phyloP scores from a whole-genome alignment of 2,888 invertebrate genomes.

The Pollenia amentaria region DNA sequence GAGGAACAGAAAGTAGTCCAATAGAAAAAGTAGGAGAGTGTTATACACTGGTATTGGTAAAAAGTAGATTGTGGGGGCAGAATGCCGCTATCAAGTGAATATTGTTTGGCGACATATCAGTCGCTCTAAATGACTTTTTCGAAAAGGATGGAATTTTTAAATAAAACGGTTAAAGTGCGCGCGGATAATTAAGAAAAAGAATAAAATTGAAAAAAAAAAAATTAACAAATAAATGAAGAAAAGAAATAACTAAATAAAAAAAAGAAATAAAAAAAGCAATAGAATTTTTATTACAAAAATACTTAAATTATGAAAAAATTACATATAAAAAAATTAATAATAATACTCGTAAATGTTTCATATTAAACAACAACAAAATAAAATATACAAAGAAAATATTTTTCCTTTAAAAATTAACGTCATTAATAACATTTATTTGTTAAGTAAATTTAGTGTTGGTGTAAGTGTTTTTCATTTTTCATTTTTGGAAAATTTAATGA shows the following conservation, averaged over 20 bases:
- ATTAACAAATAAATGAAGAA: slow-evolving; percentile 22
- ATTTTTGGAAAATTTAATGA: slow-evolving; percentile 81
- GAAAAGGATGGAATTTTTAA: slow-evolving; percentile 77
- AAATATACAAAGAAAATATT: background rate
- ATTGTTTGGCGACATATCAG: slow-evolving; percentile 75
- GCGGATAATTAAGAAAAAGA: slow-evolving; percentile 45
- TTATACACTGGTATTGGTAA: background rate
- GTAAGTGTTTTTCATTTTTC: slow-evolving; percentile 11
- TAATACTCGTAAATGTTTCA: background rate
- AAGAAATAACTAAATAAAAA: slow-evolving; percentile 1
- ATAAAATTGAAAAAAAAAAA: slow-evolving; percentile 58
- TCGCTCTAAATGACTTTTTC: slow-evolving; percentile 78
- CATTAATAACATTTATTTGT: slow-evolving; percentile 60
- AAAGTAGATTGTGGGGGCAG: slow-evolving; percentile 4
- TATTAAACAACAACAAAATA: background rate
- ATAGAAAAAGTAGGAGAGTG: background rate
- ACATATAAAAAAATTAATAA: background rate
- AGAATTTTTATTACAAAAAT: background rate
- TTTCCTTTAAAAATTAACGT: slow-evolving; percentile 20
- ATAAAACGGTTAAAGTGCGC: slow-evolving; percentile 61
- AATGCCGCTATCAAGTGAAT: slow-evolving; percentile 61
- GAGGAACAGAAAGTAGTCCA: background rate
- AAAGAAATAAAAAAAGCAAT: slow-evolving; percentile 12
- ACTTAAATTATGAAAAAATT: background rate
- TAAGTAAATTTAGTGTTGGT: slow-evolving; percentile 5